These are phyloP conservation scores for Mesopsocus fuscifrons DNA, from an alignment of 2,888 invertebrate genomes.

Conservation along the genomic window DNA sequence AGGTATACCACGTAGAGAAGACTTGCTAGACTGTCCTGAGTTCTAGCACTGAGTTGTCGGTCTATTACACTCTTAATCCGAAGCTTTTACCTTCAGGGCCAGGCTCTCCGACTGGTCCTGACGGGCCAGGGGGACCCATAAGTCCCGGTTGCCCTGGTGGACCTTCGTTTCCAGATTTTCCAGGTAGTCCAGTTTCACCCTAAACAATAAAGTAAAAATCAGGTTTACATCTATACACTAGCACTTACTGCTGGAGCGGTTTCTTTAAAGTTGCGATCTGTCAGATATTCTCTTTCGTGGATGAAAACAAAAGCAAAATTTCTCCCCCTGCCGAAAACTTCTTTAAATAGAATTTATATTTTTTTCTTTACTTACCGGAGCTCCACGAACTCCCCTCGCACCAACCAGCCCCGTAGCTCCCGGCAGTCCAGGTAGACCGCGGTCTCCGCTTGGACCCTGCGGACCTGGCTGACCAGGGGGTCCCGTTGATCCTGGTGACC, in stretches of 20 bases:
- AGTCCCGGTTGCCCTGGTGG: slow-evolving; percentile 46
- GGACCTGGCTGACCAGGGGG: slow-evolving; percentile 48
- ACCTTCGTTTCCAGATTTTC: slow-evolving; percentile 54
- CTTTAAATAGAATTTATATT: slow-evolving; percentile 2
- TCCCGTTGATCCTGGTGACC: slow-evolving; percentile 48
- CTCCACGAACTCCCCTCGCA: slow-evolving; percentile 41
- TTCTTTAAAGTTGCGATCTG: no score
- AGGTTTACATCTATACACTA: slow-evolving; percentile 7
- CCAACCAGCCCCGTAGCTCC: slow-evolving; percentile 45
- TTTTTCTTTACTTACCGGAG: slow-evolving; percentile 28
- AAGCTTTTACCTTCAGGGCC: slow-evolving; percentile 37
- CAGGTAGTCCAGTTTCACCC: slow-evolving; percentile 52
- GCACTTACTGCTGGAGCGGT: slow-evolving; percentile 6
- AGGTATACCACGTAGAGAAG: no score
- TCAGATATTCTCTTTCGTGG: no score
- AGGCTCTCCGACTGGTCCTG: slow-evolving; percentile 36
- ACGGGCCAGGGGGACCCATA: slow-evolving; percentile 44
- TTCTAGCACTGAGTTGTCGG: no score
- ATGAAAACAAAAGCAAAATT: no score
- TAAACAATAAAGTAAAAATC: slow-evolving; percentile 21
- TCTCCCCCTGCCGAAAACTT: slow-evolving; percentile 8
- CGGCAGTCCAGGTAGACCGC: slow-evolving; percentile 37
- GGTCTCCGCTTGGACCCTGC: slow-evolving; percentile 42
- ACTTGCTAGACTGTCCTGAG: no score
- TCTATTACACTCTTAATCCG: no score